Evolutionary conservation across 2,888 invertebrate genomes (phyloP), one percentile per base, ranked within the genome.

Genomic region (Syrphus vitripennis): DNA sequence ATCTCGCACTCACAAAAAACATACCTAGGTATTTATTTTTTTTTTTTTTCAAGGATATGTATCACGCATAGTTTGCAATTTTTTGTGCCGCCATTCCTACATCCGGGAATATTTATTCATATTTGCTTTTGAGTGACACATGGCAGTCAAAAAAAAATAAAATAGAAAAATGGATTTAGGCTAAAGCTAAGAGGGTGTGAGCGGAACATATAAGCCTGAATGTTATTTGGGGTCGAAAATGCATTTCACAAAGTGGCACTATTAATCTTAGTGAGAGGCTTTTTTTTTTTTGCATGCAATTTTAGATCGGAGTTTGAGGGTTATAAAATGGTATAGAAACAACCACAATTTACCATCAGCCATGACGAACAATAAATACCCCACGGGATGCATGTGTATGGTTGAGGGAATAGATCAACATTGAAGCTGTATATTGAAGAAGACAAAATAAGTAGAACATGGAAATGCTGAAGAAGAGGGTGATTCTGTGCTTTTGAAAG

Each of bases 171-270:
- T 34, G 40, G 29, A 61, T 19, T 4, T 26, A 53, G 10, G 14
- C 53, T 34, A 31, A n/a, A 40, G 42, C 21, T 67, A 9, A n/a
- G n/a, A n/a, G 40, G 69, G 40, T 50, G 37, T 26, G 14, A 0
- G 50, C n/a, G n/a, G n/a, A n/a, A n/a, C n/a, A n/a, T 9, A n/a
- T 50, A 10, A 16, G 48, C 29, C 9, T 34, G 31, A 14, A 21
- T 53, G 53, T 55, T 61, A 42, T 37, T 59, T 48, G 65, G 29
- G 61, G 57, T 67, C 61, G 63, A 45, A 70, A 45, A 63, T 75
- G 83, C 65, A 75, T 57, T 79, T 53, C 72, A 45, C 61, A 81
- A 76, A 84, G 81, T 81, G 84, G 72, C 76, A 84, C 81, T 69
- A 84, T 84, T 81, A 81, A 81, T 84, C 79, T 83, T 72, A 50